These are phyloP conservation scores for Pachyramphus minor DNA, from an alignment of 2,113 vertebrate species.

Conservation along the genomic window DNA sequence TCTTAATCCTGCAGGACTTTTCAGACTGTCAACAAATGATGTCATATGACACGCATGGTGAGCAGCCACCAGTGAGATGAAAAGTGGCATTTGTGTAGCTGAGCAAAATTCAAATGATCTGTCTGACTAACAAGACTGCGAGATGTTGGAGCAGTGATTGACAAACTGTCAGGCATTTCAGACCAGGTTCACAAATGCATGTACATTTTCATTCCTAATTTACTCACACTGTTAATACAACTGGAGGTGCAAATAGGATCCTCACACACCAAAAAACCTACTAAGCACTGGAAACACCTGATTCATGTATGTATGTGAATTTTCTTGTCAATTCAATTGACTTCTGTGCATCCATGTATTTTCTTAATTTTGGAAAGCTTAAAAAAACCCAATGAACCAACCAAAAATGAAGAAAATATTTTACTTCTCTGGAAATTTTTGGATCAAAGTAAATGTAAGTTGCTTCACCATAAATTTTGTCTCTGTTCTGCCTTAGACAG, in stretches of 20 bases:
- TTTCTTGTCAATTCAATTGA: not conserved
- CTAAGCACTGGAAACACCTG: not conserved
- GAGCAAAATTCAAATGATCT: not conserved
- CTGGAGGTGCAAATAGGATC: not conserved
- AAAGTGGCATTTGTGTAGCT: not conserved
- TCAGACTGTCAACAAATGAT: not conserved
- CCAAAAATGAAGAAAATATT: not conserved
- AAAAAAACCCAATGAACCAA: not conserved
- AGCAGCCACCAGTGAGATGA: not conserved
- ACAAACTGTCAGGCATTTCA: not conserved
- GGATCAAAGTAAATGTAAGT: not conserved
- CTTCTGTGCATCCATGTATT: not conserved
- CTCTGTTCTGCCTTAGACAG: not conserved
- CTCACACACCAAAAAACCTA: fast-evolving
- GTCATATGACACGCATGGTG: fast-evolving
- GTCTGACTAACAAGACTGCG: not conserved
- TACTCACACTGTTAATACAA: not conserved
- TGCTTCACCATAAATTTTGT: not conserved
- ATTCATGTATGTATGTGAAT: fast-evolving
- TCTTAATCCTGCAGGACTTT: not conserved
- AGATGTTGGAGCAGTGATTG: not conserved
- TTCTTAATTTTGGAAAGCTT: not conserved
- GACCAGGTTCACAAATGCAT: not conserved
- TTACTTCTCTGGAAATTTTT: not conserved
- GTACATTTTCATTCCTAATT: not conserved